A percentile compares a stretch with the other conserved stretches of the same genome.
These are phyloP conservation scores for Patiria pectinifera DNA, from an alignment of 53 echinoderm and acorn worm species.

Conservation along the genomic window DNA sequence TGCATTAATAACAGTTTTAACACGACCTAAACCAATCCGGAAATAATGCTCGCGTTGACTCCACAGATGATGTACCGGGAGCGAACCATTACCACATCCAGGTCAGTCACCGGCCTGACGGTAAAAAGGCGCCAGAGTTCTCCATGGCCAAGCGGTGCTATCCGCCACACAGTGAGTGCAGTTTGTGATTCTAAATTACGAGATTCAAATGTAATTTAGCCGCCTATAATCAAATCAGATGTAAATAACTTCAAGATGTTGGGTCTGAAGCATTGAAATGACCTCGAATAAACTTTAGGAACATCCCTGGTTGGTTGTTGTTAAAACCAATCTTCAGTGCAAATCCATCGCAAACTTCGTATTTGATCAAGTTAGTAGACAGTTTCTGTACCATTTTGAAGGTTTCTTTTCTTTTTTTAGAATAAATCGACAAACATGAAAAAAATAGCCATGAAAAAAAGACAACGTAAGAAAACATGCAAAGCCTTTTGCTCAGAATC, in stretches of 20 bases:
- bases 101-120: conserved; percentile 85
- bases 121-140: conserved; percentile 90
- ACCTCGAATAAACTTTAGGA: neutral
- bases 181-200: neutral
- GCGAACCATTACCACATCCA: conserved; percentile 89
- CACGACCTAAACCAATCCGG: neutral
- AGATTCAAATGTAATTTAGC: neutral
- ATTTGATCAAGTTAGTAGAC: too few relatives aligned
- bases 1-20: neutral
- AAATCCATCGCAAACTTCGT: too few relatives aligned
- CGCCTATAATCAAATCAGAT: too few relatives aligned
- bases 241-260: too few relatives aligned
- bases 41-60: neutral
- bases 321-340: too few relatives aligned
- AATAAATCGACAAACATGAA: too few relatives aligned
- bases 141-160: conserved; percentile 84
- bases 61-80: conserved; percentile 84
- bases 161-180: conserved; percentile 78
- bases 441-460: too few relatives aligned
- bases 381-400: too few relatives aligned
- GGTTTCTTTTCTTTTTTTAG: too few relatives aligned
- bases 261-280: too few relatives aligned
- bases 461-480: too few relatives aligned
- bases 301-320: neutral
- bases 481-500: too few relatives aligned